phyloP scores from a whole-genome alignment of 2,888 invertebrate species.

The Hydrotaea diabolus region DNA sequence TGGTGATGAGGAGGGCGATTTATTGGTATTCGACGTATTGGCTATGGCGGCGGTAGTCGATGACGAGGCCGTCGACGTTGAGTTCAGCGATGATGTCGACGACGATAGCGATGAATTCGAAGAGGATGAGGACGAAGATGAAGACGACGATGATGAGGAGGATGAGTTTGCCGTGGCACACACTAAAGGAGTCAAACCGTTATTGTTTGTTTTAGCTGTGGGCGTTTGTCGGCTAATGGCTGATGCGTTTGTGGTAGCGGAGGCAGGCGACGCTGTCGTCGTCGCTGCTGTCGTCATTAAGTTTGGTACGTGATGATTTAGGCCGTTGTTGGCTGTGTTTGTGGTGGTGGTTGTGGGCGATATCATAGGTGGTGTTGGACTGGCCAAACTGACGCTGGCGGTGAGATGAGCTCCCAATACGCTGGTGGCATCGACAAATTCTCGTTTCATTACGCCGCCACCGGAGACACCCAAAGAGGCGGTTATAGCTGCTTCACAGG shows the following conservation, averaged over 20 bases:
- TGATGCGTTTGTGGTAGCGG: conserved; percentile 66
- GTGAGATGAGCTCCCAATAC: conserved; percentile 73
- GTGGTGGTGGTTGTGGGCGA: conserved; percentile 60
- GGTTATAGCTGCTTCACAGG: conserved; percentile 80
- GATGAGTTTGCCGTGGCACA: conserved; percentile 52
- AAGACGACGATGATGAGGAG: conserved; percentile 70
- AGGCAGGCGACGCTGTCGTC: conserved; percentile 62
- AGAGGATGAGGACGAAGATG: conserved; percentile 75
- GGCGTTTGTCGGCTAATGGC: conserved; percentile 38
- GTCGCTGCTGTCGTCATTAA: conserved; percentile 59
- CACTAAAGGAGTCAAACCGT: conserved; percentile 48
- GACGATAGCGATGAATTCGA: conserved; percentile 71
- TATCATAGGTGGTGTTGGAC: conserved; percentile 68
- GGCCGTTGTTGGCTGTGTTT: conserved; percentile 53
- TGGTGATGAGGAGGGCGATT: conserved; percentile 71
- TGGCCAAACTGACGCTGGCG: conserved; percentile 68
- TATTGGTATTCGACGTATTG: conserved; percentile 77
- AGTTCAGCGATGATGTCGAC: conserved; percentile 71
- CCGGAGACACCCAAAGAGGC: conserved; percentile 76
- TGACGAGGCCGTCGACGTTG: conserved; percentile 75
- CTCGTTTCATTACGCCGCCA: conserved; percentile 77
- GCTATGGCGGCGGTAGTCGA: conserved; percentile 77
- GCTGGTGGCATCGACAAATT: conserved; percentile 77
- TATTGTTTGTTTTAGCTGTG: conserved; percentile 27
- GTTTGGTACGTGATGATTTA: conserved; percentile 58